Conservation (phyloP, 1,140 invertebrate species). For the Epicauta chinensis region DNA sequence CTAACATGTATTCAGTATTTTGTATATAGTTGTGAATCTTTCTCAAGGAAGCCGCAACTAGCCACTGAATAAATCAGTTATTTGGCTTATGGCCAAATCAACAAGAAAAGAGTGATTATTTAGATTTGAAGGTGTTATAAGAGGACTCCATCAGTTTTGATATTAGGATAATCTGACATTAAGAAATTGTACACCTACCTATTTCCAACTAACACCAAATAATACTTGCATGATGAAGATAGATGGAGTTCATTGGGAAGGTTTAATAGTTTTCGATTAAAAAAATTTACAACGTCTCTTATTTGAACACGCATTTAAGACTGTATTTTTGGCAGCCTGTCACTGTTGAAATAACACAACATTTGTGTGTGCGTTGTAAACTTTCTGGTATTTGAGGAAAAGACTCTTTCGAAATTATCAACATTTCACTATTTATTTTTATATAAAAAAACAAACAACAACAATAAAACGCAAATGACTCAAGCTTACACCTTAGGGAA, state of each 20-base stretch:
- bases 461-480: too few relatives aligned
- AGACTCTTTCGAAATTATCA: background rate
- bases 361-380: slow-evolving; percentile 28
- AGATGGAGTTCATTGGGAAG: too few relatives aligned
- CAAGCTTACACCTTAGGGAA: too few relatives aligned
- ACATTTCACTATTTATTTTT: background rate
- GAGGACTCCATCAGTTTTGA: slow-evolving; percentile 13
- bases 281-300: background rate
- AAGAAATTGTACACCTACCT: too few relatives aligned
- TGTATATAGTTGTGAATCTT: slow-evolving; percentile 24
- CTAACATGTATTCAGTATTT: slow-evolving; percentile 24
- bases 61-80: slow-evolving; percentile 32
- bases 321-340: slow-evolving; percentile 27
- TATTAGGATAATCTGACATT: too few relatives aligned
- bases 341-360: slow-evolving; percentile 25
- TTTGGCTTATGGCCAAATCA: slow-evolving; percentile 27
- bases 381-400: slow-evolving; percentile 22
- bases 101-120: slow-evolving; percentile 12
- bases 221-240: background rate
- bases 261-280: too few relatives aligned
- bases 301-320: background rate
- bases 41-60: slow-evolving; percentile 31
- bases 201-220: too few relatives aligned
- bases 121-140: slow-evolving; percentile 4
- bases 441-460: too few relatives aligned